Evolutionary conservation across 53 echinoderm and acorn worm genomes (phyloP).

Genomic region (Glandiceps talaboti): DNA sequence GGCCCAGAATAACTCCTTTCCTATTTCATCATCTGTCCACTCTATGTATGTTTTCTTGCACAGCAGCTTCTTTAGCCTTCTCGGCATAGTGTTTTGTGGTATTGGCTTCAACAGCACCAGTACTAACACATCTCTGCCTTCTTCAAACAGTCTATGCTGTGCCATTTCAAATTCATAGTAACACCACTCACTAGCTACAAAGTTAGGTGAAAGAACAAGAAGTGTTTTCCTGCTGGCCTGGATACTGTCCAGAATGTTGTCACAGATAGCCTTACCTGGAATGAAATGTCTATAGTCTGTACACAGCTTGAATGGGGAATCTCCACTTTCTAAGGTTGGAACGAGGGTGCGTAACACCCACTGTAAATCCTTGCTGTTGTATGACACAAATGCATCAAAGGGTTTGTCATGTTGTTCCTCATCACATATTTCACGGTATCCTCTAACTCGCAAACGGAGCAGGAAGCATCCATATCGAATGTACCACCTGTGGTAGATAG

Average conservation of each 20-base stretch:
- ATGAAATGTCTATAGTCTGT: background rate
- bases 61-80: background rate
- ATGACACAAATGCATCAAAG: background rate
- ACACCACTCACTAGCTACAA: background rate
- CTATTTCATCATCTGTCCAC: background rate
- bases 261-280: background rate
- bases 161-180: background rate
- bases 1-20: background rate
- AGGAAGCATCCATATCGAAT: background rate
- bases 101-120: background rate
- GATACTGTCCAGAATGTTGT: background rate
- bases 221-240: background rate
- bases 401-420: background rate
- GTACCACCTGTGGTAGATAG: background rate
- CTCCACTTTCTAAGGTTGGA: background rate
- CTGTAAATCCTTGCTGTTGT: background rate
- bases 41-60: background rate
- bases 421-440: background rate
- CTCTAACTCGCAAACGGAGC: background rate
- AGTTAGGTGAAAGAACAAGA: background rate
- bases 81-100: background rate
- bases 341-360: background rate
- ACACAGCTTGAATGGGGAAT: background rate
- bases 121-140: background rate
- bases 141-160: background rate